Evolutionary conservation across 2,113 vertebrate species (phyloP).

Genomic region (Pollimyrus isidori): DNA sequence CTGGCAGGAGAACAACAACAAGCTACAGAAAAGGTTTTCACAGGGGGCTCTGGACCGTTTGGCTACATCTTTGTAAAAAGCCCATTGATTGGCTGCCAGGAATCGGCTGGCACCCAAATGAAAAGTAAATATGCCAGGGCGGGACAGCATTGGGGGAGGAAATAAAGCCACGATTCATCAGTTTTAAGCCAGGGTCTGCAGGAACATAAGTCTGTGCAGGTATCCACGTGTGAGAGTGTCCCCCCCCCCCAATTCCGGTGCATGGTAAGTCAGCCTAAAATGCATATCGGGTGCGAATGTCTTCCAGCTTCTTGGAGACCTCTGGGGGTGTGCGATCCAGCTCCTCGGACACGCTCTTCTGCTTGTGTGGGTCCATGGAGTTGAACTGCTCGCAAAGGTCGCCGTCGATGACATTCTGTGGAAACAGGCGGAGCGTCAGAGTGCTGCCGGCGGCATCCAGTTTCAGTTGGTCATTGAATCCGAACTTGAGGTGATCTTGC

Average conservation of each 20-base stretch:
- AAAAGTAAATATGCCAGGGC: neutral
- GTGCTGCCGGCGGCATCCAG: neutral
- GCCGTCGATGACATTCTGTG: constrained; percentile 94
- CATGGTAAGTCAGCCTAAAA: constrained; percentile 62
- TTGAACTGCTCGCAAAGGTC: constrained; percentile 98
- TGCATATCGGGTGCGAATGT: constrained; percentile 94
- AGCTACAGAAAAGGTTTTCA: neutral
- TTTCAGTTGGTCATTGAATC: neutral
- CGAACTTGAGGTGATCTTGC: neutral
- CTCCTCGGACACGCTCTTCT: constrained; percentile 93
- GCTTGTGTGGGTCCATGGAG: constrained; percentile 98
- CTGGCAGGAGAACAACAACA: neutral
- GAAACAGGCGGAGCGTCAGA: neutral
- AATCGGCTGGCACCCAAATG: neutral
- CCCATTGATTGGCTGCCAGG: neutral
- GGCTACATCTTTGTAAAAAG: neutral
- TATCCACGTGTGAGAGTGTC: neutral
- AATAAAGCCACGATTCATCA: neutral
- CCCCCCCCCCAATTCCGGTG: neutral
- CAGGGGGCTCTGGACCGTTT: neutral
- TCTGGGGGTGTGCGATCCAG: constrained; percentile 91
- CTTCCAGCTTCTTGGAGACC: constrained; percentile 97
- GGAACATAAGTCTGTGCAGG: neutral
- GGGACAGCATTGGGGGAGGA: neutral
- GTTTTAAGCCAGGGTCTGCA: neutral